Evolutionary conservation across 2,113 vertebrate species (phyloP).

Genomic region (Casuarius casuarius): DNA sequence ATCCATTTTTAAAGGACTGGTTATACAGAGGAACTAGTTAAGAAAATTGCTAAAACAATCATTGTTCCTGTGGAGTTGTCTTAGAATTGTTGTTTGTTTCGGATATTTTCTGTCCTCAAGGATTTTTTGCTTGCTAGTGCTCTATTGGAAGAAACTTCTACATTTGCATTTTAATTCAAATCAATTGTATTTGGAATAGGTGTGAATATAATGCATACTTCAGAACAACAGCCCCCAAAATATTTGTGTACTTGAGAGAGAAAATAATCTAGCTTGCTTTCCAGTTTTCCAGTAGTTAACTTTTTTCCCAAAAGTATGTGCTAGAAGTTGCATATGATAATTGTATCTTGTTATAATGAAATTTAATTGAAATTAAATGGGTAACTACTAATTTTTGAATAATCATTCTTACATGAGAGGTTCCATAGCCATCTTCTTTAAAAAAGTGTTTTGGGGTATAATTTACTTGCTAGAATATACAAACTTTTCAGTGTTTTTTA

Average conservation of each 20-base stretch:
- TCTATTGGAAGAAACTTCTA: not conserved
- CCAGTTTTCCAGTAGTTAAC: not conserved
- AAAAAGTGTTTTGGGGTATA: conserved; percentile 10
- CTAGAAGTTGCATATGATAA: not conserved
- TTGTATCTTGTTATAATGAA: conserved; percentile 20
- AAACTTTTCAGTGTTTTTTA: not conserved
- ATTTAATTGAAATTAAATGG: not conserved
- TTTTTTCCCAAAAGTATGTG: not conserved
- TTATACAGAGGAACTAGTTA: conserved; percentile 62
- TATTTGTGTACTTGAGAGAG: not conserved
- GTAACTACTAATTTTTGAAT: not conserved
- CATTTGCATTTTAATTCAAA: conserved; percentile 49
- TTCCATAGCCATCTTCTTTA: not conserved
- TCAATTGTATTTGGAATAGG: conserved; percentile 40
- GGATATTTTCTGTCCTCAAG: not conserved
- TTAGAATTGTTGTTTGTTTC: conserved; percentile 43
- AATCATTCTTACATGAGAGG: not conserved
- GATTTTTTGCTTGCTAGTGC: not conserved
- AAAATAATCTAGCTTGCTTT: not conserved
- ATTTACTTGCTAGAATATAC: not conserved
- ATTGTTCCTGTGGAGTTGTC: not conserved
- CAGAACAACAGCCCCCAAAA: conserved; percentile 3
- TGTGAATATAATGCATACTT: conserved; percentile 4
- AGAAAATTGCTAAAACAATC: conserved; percentile 21
- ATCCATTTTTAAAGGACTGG: conserved; percentile 60